Evolutionary conservation across 92 coral and sea anemone species (phyloP).

Genomic region (Epizoanthus rinbou): DNA sequence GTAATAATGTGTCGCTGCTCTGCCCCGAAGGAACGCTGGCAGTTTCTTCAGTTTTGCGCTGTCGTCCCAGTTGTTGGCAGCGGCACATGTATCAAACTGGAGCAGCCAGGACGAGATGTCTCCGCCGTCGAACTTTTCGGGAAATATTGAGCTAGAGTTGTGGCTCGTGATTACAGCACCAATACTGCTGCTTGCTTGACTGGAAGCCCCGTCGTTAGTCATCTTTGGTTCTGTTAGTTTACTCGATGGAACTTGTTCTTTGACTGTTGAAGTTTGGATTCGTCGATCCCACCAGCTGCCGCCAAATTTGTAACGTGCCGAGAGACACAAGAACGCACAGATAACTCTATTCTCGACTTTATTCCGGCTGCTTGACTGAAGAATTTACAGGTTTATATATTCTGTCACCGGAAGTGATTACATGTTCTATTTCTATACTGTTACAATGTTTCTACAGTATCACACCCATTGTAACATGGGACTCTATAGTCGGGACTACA

Average conservation of each 20-base stretch:
- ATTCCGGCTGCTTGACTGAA: neutral
- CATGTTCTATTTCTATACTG: no score
- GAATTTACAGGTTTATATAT: no score
- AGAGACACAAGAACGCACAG: neutral
- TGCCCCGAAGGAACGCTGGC: conserved; percentile 26
- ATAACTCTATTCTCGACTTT: neutral
- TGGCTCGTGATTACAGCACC: conserved; percentile 32
- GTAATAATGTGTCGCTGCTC: conserved; percentile 13
- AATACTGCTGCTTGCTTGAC: no score
- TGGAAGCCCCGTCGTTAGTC: no score
- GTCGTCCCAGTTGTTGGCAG: conserved; percentile 27
- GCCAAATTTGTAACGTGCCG: conserved; percentile 34
- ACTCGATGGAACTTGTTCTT: neutral
- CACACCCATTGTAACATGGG: no score
- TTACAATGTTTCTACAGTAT: no score
- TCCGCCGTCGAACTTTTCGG: conserved; percentile 19
- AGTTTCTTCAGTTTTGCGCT: conserved; percentile 14
- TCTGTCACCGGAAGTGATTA: no score
- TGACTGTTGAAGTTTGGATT: conserved; percentile 2
- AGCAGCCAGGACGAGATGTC: conserved; percentile 19
- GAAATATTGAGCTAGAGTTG: conserved; percentile 22
- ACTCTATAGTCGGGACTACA: no score
- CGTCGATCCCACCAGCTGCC: conserved; percentile 4
- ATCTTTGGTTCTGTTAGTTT: no score
- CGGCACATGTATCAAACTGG: conserved; percentile 31